Conservation (phyloP, 2,797 vertebrate genomes). For the Ambastaia sidthimunki region DNA sequence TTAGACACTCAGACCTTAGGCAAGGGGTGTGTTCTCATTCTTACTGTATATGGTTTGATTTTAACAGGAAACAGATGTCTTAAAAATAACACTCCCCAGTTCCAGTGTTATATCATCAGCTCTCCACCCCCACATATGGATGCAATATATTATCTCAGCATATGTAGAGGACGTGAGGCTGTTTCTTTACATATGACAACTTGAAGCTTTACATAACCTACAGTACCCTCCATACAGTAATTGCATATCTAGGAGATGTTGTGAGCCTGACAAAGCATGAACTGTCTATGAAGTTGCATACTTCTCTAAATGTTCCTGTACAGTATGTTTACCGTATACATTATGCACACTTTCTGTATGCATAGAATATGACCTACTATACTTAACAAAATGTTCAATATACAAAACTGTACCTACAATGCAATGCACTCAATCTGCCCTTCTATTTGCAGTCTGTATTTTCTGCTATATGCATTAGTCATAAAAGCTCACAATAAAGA, state of each 20-base stretch:
- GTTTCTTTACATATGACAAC: not conserved
- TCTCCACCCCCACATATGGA: constrained; percentile 28
- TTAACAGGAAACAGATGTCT: constrained; percentile 42
- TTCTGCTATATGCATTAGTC: not conserved
- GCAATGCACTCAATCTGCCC: not conserved
- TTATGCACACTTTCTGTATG: not conserved
- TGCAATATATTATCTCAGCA: constrained; percentile 2
- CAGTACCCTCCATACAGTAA: not conserved
- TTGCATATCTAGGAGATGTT: not conserved
- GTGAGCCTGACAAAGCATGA: not conserved
- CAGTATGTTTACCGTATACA: not conserved
- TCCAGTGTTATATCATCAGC: constrained; percentile 38
- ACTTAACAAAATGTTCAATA: too few species aligned
- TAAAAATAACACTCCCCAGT: constrained; percentile 34
- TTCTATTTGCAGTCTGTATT: not conserved
- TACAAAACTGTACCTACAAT: not conserved
- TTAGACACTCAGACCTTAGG: constrained; percentile 27
- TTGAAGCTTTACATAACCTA: not conserved
- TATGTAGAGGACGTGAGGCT: constrained; percentile 13
- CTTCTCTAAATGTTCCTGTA: too few species aligned
- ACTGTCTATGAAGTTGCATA: not conserved
- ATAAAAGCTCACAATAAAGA: not conserved
- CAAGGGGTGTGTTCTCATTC: constrained; percentile 30
- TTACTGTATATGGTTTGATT: constrained; percentile 14
- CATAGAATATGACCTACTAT: not conserved